Base-by-base conservation (phyloP, 2,888 invertebrate species). In the Crocallis elinguaria region DNA sequence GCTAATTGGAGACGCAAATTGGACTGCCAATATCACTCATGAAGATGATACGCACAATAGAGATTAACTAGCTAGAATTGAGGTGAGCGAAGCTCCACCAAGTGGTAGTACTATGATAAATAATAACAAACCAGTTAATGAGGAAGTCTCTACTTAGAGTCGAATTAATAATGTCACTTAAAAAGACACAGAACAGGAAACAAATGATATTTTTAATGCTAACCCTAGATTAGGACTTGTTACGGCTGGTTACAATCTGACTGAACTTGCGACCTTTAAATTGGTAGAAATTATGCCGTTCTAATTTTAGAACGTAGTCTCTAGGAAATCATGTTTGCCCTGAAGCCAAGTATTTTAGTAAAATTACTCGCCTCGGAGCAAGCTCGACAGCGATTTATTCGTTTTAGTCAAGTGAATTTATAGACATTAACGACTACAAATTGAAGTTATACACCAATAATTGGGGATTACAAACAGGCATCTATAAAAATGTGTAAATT, bases 101-200 rank as follows among this genome's bases (percentile, higher is more conserved):
- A 48, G 46, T 53, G 46, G 37, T 79, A 79, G 80, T 75, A 76
- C 75, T 84, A 84, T 84, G 79, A 84, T 82, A 86, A 62, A 64
- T 55, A 86, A 85, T 62, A 88, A 86, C 79, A 80, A 84, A 87
- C 79, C 77, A 62, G 66, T 80, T 90, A 89, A 91, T 90, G 85
- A 91, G 91, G 91, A 91, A 86, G 88, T 86, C 67, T 64, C 84
- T 89, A 88, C 89, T 90, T 91, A 86, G 67, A 72, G 75, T 68
- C 75, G 78, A 85, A 87, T 88, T 88, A 86, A 86, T 81, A 84
- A 61, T 81, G 82, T 84, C 88, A 84, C 82, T 87, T 84, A 75
- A 86, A 88, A 85, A 80, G 75, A 73, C 75, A 75, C 77, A 68
- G 70, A 78, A 75, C 88, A 86, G 88, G 88, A 87, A 88, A 82